Conservation (phyloP, 2,888 invertebrate species). For the Plemyria rubiginata region DNA sequence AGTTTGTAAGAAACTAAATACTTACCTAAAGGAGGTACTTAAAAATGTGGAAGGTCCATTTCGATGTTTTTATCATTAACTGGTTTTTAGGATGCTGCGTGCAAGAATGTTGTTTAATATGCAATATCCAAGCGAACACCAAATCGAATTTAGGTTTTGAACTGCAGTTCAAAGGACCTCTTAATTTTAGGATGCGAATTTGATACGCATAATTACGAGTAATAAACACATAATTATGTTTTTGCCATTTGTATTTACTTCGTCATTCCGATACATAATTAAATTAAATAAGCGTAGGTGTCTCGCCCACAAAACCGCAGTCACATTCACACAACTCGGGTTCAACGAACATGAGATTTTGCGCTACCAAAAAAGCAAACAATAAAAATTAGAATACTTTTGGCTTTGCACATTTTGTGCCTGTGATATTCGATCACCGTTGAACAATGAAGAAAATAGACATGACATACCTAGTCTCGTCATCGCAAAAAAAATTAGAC, state of each 20-base stretch:
- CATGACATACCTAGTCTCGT: constrained; percentile 37
- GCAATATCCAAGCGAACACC: constrained; percentile 6
- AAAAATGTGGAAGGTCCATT: neutral
- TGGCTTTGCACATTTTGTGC: constrained; percentile 36
- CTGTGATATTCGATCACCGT: constrained; percentile 20
- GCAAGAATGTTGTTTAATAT: neutral
- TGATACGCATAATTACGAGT: constrained; percentile 2
- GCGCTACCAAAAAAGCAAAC: constrained; percentile 49
- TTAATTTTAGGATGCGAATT: constrained; percentile 20
- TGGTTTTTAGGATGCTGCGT: neutral
- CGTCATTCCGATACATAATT: constrained; percentile 2
- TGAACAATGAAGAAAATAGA: constrained; percentile 35
- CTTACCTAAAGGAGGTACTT: neutral
- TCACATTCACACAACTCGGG: constrained; percentile 61
- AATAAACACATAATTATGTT: neutral
- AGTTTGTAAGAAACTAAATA: neutral
- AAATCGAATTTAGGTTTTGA: constrained; percentile 36
- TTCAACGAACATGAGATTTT: constrained; percentile 59
- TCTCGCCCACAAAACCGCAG: constrained; percentile 53
- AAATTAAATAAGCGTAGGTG: constrained; percentile 53
- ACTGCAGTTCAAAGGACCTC: constrained; percentile 30
- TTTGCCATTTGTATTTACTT: constrained; percentile 3
- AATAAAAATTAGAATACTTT: constrained; percentile 43
- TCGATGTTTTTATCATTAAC: neutral
- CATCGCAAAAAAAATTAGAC: constrained; percentile 44